Conservation (phyloP, 2,888 invertebrate species). For the Agrochola circellaris region DNA sequence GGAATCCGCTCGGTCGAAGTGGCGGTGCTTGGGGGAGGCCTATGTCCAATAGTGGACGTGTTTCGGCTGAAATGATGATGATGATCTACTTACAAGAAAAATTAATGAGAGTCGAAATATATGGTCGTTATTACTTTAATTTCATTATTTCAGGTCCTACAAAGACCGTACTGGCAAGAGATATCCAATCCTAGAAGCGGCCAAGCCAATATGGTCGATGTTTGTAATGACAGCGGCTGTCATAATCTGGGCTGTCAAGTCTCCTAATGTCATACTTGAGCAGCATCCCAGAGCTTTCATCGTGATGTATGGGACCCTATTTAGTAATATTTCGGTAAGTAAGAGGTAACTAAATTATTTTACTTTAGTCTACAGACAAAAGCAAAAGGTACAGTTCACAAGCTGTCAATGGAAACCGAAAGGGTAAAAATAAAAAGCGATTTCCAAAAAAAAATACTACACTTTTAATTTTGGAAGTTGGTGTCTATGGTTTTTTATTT, state of each 20-base stretch:
- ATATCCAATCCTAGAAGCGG: constrained; percentile 93
- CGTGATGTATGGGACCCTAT: constrained; percentile 97
- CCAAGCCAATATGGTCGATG: constrained; percentile 84
- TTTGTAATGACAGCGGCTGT: constrained; percentile 93
- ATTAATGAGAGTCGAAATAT: neutral
- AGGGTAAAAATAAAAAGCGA: no score
- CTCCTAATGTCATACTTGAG: constrained; percentile 94
- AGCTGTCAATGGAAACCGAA: neutral
- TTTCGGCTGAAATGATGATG: no score
- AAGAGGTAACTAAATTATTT: neutral
- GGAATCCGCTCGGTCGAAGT: no score
- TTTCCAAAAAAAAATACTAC: no score
- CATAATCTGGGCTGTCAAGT: constrained; percentile 92
- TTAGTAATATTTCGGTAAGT: constrained; percentile 98
- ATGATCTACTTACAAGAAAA: neutral
- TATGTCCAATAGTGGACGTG: no score
- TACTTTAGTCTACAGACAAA: neutral
- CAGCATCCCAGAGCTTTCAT: constrained; percentile 96
- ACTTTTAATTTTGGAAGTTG: no score
- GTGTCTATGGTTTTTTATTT: no score
- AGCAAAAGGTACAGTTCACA: neutral
- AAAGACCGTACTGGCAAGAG: constrained; percentile 94
- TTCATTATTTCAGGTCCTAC: constrained; percentile 92
- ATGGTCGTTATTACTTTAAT: neutral
- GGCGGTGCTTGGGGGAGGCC: no score